Evolutionary conservation across 2,888 invertebrate species (phyloP).

Genomic region (Epiblema foenella): DNA sequence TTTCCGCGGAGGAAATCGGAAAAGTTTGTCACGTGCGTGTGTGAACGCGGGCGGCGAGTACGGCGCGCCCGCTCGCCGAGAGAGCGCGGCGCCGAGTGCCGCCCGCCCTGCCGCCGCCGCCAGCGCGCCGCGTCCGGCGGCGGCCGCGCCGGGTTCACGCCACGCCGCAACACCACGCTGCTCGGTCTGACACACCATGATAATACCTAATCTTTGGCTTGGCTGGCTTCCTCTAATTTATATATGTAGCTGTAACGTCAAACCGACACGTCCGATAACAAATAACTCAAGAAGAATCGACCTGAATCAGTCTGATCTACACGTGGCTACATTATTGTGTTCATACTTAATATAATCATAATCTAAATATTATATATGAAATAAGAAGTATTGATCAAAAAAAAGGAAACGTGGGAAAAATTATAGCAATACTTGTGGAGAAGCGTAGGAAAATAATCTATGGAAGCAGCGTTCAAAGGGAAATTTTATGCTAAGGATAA

Average conservation of each 20-base stretch:
- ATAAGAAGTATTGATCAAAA: constrained; percentile 31
- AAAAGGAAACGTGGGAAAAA: constrained; percentile 58
- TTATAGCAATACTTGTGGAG: constrained; percentile 52
- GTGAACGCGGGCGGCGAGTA: constrained; percentile 69
- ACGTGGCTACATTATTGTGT: not conserved
- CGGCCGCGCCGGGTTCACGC: constrained; percentile 48
- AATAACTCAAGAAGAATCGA: not conserved
- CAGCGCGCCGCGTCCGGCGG: constrained; percentile 52
- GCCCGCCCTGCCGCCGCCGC: constrained; percentile 71
- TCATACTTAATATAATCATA: not conserved
- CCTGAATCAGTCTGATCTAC: not conserved
- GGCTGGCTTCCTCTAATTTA: constrained; percentile 46
- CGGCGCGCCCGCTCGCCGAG: constrained; percentile 83
- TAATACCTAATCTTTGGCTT: too few species aligned
- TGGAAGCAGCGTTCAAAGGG: constrained; percentile 59
- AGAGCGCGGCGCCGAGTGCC: constrained; percentile 82
- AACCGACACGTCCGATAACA: not conserved
- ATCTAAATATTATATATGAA: too few species aligned
- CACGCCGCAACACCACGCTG: constrained; percentile 49
- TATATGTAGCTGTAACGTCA: constrained; percentile 19
- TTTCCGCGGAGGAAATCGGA: constrained; percentile 81
- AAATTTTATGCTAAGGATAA: constrained; percentile 70
- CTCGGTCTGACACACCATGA: constrained; percentile 44
- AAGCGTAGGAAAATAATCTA: constrained; percentile 53
- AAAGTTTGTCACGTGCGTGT: constrained; percentile 81